These are phyloP conservation scores for Australoheros facetus DNA, from an alignment of 2,797 vertebrate species.

Conservation along the genomic window DNA sequence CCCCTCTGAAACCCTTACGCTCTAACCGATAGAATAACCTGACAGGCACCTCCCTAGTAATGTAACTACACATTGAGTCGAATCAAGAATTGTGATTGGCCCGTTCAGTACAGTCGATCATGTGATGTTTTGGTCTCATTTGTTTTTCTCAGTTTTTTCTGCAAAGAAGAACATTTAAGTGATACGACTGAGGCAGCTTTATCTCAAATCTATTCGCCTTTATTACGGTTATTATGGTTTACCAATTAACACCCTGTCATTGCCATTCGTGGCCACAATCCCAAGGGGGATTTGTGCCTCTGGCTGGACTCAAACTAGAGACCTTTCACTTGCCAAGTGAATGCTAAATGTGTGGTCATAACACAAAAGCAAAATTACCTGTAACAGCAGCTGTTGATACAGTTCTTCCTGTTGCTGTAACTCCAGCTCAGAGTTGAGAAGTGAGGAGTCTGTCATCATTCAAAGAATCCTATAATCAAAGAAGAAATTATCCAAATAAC, in stretches of 20 bases:
- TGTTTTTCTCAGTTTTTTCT: too few species aligned
- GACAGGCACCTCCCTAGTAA: too few species aligned
- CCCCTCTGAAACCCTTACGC: too few species aligned
- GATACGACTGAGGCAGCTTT: not conserved
- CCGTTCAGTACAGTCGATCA: too few species aligned
- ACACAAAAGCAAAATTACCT: constrained; percentile 51
- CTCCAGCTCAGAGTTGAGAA: constrained; percentile 74
- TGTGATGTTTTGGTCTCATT: too few species aligned
- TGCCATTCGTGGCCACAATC: not conserved
- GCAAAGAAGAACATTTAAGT: too few species aligned
- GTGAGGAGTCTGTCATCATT: constrained; percentile 66
- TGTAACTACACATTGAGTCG: too few species aligned
- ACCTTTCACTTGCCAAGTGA: not conserved
- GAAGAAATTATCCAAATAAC: not conserved
- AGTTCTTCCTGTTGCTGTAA: constrained; percentile 73
- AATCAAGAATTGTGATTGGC: too few species aligned
- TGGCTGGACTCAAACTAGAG: not conserved
- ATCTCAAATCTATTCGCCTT: not conserved
- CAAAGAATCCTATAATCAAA: not conserved
- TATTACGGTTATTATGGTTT: not conserved
- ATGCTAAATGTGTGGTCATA: not conserved
- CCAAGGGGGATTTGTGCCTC: too few species aligned
- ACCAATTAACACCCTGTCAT: not conserved
- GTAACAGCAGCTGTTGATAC: constrained; percentile 74
- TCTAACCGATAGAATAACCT: too few species aligned